phyloP scores from a whole-genome alignment of 2,888 invertebrate species.

The Drosophila vallismaia region DNA sequence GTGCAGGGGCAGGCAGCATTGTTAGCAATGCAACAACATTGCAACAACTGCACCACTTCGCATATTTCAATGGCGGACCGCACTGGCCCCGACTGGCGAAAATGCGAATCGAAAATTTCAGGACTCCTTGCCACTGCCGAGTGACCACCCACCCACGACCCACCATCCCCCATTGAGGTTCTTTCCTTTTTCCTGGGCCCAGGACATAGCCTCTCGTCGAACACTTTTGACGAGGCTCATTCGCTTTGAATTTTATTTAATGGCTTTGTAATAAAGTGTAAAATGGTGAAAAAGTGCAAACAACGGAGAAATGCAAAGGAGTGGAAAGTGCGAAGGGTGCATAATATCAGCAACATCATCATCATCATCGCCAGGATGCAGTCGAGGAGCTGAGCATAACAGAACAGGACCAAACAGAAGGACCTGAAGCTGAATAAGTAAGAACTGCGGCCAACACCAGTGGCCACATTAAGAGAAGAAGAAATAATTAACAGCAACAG shows the following conservation, averaged over 20 bases:
- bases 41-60: constrained; percentile 30
- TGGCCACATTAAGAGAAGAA: constrained; percentile 78
- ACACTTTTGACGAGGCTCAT: constrained; percentile 57
- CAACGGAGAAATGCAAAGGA: constrained; percentile 48
- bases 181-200: constrained; percentile 1
- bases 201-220: constrained; percentile 18
- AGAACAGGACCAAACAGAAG: constrained; percentile 3
- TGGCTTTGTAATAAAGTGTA: constrained; percentile 80
- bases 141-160: background rate
- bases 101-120: constrained; percentile 68
- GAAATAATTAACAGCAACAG: constrained; percentile 79
- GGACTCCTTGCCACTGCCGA: background rate
- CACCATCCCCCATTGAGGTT: background rate
- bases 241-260: constrained; percentile 80
- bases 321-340: constrained; percentile 43
- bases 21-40: constrained; percentile 58
- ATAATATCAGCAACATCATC: constrained; percentile 75
- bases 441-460: constrained; percentile 56
- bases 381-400: too few relatives aligned
- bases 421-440: constrained; percentile 34
- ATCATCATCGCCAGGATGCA: constrained; percentile 48
- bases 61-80: constrained; percentile 56
- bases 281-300: constrained; percentile 79
- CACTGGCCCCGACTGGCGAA: constrained; percentile 7
- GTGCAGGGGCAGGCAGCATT: constrained; percentile 22